A percentile compares a stretch with the other conserved stretches of the same genome.
These are phyloP conservation scores for Melipona bicolor DNA, from an alignment of 2,888 invertebrate species.

Conservation along the genomic window DNA sequence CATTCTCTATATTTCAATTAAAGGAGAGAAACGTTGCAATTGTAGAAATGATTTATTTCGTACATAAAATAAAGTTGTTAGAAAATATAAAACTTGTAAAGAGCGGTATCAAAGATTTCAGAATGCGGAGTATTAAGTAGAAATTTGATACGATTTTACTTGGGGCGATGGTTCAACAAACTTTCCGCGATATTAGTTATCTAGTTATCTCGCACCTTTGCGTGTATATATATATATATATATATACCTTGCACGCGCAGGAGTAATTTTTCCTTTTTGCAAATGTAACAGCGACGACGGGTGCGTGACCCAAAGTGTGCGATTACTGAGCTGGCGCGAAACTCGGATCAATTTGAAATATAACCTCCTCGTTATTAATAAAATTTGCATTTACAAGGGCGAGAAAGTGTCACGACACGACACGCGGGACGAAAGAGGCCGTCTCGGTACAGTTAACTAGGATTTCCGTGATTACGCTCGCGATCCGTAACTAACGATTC, in stretches of 20 bases:
- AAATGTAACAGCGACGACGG: constrained; percentile 53
- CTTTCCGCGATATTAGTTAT: not conserved
- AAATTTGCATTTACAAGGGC: constrained; percentile 82
- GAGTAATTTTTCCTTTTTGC: constrained; percentile 29
- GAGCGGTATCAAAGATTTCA: too few relatives aligned
- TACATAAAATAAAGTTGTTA: too few relatives aligned
- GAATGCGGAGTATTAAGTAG: too few relatives aligned
- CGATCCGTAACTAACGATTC: constrained; percentile 58
- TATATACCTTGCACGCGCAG: not conserved
- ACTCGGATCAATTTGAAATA: constrained; percentile 77
- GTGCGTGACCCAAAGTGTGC: constrained; percentile 75
- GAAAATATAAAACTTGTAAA: too few relatives aligned
- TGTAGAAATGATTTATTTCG: too few relatives aligned
- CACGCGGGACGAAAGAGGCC: constrained; percentile 60
- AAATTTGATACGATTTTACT: not conserved
- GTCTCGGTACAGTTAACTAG: constrained; percentile 62
- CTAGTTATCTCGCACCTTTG: constrained; percentile 22
- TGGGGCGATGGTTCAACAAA: not conserved
- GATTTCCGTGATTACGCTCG: constrained; percentile 57
- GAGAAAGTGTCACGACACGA: constrained; percentile 77
- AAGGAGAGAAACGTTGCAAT: too few relatives aligned
- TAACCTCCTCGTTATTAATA: constrained; percentile 80
- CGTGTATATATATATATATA: too few relatives aligned
- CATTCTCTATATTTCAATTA: too few relatives aligned
- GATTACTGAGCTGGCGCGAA: constrained; percentile 76